phyloP scores from a whole-genome alignment of 2,888 invertebrate species.

The Mallateleia sp. region DNA sequence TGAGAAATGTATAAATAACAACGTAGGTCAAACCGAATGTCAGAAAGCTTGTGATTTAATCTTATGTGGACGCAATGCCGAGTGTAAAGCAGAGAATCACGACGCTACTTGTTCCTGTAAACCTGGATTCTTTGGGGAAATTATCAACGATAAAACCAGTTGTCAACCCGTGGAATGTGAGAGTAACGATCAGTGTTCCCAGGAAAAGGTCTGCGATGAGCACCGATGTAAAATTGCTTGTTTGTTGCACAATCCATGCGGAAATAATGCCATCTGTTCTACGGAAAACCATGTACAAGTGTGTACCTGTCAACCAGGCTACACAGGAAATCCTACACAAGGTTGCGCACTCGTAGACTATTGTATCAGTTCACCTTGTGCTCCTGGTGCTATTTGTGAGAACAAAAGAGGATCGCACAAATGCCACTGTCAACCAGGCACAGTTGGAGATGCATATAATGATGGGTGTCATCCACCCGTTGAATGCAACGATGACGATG shows the following conservation, averaged over 20 bases:
- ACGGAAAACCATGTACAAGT: constrained; percentile 95
- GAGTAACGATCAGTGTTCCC: constrained; percentile 93
- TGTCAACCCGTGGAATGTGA: constrained; percentile 95
- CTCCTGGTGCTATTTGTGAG: constrained; percentile 94
- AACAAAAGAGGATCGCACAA: constrained; percentile 95
- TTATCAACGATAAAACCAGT: constrained; percentile 93
- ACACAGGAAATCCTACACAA: constrained; percentile 94
- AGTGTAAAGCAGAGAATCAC: constrained; percentile 94
- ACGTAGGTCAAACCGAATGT: constrained; percentile 94
- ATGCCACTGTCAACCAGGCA: constrained; percentile 94
- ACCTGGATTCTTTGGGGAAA: constrained; percentile 94
- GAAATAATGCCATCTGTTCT: constrained; percentile 95
- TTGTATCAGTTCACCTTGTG: constrained; percentile 95
- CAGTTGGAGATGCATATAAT: constrained; percentile 96
- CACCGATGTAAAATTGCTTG: constrained; percentile 97
- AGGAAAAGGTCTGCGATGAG: constrained; percentile 95
- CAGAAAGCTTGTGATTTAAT: constrained; percentile 94
- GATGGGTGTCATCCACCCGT: constrained; percentile 95
- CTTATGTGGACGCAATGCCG: constrained; percentile 95
- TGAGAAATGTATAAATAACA: constrained; percentile 93
- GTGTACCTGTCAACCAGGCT: constrained; percentile 97
- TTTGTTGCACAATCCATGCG: constrained; percentile 95
- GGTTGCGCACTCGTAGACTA: constrained; percentile 95
- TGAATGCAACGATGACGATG: constrained; percentile 94
- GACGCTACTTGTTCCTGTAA: constrained; percentile 94